Evolutionary conservation across 2,113 vertebrate species (phyloP).

Genomic region (Anolis sagrei): DNA sequence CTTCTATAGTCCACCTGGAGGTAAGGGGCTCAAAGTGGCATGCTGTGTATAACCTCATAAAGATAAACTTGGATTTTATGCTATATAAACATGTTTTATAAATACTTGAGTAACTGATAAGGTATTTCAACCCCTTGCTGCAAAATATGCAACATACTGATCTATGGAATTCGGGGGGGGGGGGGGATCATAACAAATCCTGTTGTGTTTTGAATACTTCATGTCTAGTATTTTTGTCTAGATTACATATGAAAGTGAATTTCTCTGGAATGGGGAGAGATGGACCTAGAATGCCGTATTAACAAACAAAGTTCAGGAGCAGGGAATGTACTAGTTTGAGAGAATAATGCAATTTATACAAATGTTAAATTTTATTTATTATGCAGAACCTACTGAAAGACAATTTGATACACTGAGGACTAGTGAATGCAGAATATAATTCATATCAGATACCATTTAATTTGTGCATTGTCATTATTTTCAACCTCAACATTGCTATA

Average conservation of each 20-base stretch:
- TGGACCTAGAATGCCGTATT: rapidly evolving
- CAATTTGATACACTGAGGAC: background rate
- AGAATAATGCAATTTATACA: rapidly evolving
- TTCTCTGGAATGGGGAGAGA: background rate
- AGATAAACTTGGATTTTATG: background rate
- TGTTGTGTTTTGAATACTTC: background rate
- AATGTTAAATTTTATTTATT: conserved; percentile 16
- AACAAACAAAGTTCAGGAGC: background rate
- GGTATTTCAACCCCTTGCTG: conserved; percentile 20
- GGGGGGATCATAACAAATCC: background rate
- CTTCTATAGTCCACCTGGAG: conserved; percentile 87
- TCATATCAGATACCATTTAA: background rate
- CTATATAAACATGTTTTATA: background rate
- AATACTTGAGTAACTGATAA: background rate
- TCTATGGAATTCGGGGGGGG: conserved; percentile 17
- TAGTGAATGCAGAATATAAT: background rate
- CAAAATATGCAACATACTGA: conserved; percentile 6
- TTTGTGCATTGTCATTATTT: background rate
- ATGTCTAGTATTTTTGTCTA: background rate
- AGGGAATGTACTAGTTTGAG: background rate
- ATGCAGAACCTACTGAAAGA: background rate
- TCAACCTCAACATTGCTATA: background rate
- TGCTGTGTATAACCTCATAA: background rate
- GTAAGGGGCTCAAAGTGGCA: conserved; percentile 77
- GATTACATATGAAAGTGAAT: conserved; percentile 5